Evolutionary conservation across 2,797 vertebrate genomes (phyloP).

Genomic region (Labeo calbasu): DNA sequence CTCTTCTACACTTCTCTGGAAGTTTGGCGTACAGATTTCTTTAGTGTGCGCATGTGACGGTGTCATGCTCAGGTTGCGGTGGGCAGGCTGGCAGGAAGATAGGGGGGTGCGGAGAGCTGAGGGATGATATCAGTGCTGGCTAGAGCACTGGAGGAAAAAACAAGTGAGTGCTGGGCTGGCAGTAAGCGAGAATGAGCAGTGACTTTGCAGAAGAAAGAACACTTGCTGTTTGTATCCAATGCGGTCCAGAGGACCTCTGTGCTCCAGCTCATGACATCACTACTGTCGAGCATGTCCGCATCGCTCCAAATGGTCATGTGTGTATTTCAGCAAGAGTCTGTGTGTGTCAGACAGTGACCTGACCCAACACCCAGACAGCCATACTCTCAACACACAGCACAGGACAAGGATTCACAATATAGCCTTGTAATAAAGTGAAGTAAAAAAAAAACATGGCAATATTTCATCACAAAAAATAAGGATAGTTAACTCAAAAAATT

Average conservation of each 20-base stretch:
- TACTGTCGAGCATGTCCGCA: slow-evolving; percentile 53
- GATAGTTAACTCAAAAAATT: no score
- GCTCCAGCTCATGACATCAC: slow-evolving; percentile 63
- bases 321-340: neutral
- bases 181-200: slow-evolving; percentile 53
- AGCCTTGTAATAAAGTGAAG: neutral
- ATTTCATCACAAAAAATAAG: neutral
- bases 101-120: neutral
- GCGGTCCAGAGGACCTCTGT: slow-evolving; percentile 54
- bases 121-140: slow-evolving; percentile 17
- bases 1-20: neutral
- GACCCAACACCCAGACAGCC: neutral
- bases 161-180: neutral
- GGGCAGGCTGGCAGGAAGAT: neutral
- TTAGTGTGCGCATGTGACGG: neutral
- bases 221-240: slow-evolving; percentile 62
- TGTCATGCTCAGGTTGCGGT: neutral
- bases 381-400: neutral
- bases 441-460: neutral
- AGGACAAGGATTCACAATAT: neutral
- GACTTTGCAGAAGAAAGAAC: slow-evolving; percentile 59
- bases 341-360: slow-evolving; percentile 5
- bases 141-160: neutral
- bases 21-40: neutral
- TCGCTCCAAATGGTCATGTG: neutral